These are phyloP conservation scores for Pogonognathellus flavescens DNA, from an alignment of 1,140 invertebrate genomes.

Conservation along the genomic window DNA sequence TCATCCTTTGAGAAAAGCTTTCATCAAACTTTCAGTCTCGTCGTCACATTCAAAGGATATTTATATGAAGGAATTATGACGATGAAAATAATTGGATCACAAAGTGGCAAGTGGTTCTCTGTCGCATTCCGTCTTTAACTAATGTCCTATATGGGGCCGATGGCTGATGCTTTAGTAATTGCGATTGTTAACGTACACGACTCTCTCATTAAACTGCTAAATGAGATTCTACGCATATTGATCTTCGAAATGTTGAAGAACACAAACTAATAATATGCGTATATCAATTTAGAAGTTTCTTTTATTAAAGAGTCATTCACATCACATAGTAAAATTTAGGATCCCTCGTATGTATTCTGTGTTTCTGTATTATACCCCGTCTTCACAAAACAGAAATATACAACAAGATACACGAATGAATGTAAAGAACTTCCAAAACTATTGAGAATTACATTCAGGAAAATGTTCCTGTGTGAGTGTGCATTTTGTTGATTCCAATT, in stretches of 20 bases:
- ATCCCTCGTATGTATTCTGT: too few species aligned
- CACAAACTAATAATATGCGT: background rate
- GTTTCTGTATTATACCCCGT: too few species aligned
- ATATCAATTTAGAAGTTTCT: background rate
- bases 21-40: constrained; percentile 36
- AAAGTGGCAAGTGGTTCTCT: constrained; percentile 34
- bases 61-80: constrained; percentile 26
- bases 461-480: too few species aligned
- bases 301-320: background rate
- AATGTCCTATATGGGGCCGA: background rate
- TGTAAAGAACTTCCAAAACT: too few species aligned
- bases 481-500: too few species aligned
- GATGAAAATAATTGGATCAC: constrained; percentile 45
- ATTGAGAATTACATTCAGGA: too few species aligned
- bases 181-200: background rate
- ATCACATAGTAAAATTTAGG: too few species aligned
- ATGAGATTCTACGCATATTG: background rate
- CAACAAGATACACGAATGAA: too few species aligned
- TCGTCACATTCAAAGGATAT: constrained; percentile 38
- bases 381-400: too few species aligned
- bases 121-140: background rate
- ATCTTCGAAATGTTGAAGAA: background rate
- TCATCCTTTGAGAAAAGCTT: constrained; percentile 1
- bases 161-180: background rate
- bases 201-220: background rate